phyloP scores from a whole-genome alignment of 2,113 vertebrate species.

The Corythornis madagascariensis region DNA sequence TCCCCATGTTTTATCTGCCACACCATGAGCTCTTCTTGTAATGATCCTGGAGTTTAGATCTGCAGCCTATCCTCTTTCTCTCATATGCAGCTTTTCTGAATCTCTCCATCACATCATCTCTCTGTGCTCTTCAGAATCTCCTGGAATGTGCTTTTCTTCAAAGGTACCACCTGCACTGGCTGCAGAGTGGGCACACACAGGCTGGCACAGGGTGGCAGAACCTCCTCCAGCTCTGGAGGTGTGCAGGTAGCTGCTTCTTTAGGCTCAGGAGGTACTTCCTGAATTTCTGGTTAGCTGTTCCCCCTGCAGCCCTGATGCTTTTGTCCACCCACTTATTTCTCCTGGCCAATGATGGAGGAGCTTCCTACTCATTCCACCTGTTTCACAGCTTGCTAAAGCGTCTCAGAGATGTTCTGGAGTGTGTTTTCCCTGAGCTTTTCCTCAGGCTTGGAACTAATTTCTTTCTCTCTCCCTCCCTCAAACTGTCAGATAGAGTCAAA shows the following conservation, averaged over 20 bases:
- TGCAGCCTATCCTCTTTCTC: neutral
- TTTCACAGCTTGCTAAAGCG: neutral
- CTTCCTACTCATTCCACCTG: neutral
- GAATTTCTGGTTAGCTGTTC: neutral
- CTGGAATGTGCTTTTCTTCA: neutral
- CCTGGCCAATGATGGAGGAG: neutral
- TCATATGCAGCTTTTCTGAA: neutral
- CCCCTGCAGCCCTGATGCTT: neutral
- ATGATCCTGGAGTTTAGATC: neutral
- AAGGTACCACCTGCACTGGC: neutral
- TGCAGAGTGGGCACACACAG: neutral
- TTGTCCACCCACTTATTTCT: neutral
- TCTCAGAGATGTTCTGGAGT: neutral
- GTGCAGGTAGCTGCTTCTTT: neutral
- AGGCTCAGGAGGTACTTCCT: neutral
- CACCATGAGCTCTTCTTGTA: neutral
- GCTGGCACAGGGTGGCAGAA: neutral
- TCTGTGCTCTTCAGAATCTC: neutral
- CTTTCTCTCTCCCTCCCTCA: neutral
- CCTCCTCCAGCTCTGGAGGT: neutral
- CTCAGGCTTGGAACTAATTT: slow-evolving; percentile 35
- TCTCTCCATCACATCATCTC: neutral
- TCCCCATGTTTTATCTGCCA: neutral
- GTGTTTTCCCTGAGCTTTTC: slow-evolving; percentile 19
- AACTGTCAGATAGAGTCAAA: slow-evolving; percentile 61